Evolutionary conservation across 2,797 vertebrate species (phyloP), one percentile per base, ranked within the genome.

Genomic region (Buphagus erythrorhynchus): DNA sequence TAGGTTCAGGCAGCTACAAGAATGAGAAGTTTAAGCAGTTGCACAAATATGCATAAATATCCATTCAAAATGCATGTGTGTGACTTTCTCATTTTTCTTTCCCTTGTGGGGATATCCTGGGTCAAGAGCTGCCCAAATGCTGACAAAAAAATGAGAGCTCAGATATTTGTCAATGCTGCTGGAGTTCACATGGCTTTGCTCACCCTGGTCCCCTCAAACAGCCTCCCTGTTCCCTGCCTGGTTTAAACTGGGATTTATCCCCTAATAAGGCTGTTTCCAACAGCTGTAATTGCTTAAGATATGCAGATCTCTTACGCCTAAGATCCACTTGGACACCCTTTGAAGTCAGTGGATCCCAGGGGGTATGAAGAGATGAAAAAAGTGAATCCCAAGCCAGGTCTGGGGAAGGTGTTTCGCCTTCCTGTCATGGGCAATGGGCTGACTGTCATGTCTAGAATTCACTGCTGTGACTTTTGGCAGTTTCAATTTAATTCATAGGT

Each of bases 401-500:
- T 75, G 22, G 31, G 61, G 46, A 87, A 79, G 38, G 29, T 13
- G 4, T 88, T 92, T 90, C 0, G 0, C 81, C 51, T 57, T 33
- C 0, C 0, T 74, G 76, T 86, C 87, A 81, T 0, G 0, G 51
- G 55, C 78, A 81, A 40, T 62, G 69, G 55, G 52, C 69, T 57
- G 62, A 86, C 36, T 93, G 82, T 78, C 91, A 57, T 6, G 28
- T 78, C 76, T 83, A 62, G 36, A 86, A 91, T 84, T 88, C 87
- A 86, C 55, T 83, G 80, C 55, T 72, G 85, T 88, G 89, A 66
- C 66, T 93, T 94, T 78, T 90, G 94, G 87, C 92, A 81, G 82
- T 69, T 95, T 90, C 73, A 79, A 4, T 93, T 91, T 77, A 86
- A 92, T 86, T 94, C 5, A 13, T 13, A 62, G 80, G 78, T 0